Conservation (phyloP, 2,888 invertebrate species). For the Drosophila ochracea region DNA sequence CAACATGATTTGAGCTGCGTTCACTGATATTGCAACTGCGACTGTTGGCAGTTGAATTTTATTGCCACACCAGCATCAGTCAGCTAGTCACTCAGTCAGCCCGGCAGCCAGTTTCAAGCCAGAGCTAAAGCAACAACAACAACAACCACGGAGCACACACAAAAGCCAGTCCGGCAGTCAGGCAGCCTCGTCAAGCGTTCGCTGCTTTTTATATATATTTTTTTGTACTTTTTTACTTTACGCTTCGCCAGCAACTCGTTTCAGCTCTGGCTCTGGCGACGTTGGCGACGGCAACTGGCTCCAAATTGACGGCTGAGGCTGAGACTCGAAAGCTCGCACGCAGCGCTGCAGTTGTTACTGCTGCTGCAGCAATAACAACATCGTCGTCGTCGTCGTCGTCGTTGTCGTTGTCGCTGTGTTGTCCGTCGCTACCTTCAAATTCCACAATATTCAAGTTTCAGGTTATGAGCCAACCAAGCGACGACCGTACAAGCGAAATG, state of each 20-base stretch:
- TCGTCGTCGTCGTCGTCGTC: constrained; percentile 29
- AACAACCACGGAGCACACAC: constrained; percentile 40
- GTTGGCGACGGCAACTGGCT: constrained; percentile 59
- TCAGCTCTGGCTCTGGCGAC: constrained; percentile 50
- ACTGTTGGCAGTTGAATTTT: constrained; percentile 73
- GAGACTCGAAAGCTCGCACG: constrained; percentile 80
- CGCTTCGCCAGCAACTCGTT: constrained; percentile 80
- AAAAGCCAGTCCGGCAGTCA: constrained; percentile 54
- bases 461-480: constrained; percentile 77
- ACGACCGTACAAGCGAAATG: constrained; percentile 49
- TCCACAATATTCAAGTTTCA: constrained; percentile 81
- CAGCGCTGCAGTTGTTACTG: constrained; percentile 66
- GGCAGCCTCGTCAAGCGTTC: constrained; percentile 52
- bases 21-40: constrained; percentile 57
- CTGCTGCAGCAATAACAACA: constrained; percentile 36
- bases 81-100: constrained; percentile 25
- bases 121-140: constrained; percentile 9
- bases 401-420: constrained; percentile 37
- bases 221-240: constrained; percentile 39
- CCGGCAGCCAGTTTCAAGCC: constrained; percentile 33
- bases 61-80: constrained; percentile 74
- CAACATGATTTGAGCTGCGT: constrained; percentile 62
- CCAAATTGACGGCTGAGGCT: constrained; percentile 72
- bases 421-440: constrained; percentile 77
- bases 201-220: constrained; percentile 51